These are phyloP conservation scores for Holacanthus passer DNA, from an alignment of 2,113 vertebrate species.

Conservation along the genomic window DNA sequence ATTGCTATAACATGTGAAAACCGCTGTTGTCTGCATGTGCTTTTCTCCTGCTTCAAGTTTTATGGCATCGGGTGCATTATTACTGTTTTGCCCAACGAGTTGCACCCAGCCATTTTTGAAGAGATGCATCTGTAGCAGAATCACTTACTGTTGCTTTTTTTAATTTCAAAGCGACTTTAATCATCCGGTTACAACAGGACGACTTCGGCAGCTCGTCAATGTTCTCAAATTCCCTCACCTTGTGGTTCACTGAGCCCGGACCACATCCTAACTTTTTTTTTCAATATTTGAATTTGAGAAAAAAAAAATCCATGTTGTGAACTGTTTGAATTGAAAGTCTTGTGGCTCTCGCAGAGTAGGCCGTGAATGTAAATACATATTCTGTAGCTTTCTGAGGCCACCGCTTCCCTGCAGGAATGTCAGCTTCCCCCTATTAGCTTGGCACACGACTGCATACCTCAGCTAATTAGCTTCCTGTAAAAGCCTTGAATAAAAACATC, in stretches of 20 bases:
- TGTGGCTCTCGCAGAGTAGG: constrained; percentile 77
- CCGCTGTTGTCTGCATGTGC: neutral
- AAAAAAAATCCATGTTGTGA: constrained; percentile 16
- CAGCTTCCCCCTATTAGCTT: constrained; percentile 88
- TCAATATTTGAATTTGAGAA: neutral
- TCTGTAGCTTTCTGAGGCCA: constrained; percentile 86
- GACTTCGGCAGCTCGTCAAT: constrained; percentile 4
- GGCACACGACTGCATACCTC: constrained; percentile 90
- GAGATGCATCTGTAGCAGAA: neutral
- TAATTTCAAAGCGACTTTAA: constrained; percentile 24
- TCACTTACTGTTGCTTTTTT: neutral
- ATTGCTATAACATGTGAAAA: neutral
- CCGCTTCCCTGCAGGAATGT: constrained; percentile 87
- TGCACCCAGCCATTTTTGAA: neutral
- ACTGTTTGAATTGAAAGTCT: constrained; percentile 48
- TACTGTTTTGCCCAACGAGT: neutral
- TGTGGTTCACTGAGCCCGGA: neutral
- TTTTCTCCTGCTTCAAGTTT: neutral
- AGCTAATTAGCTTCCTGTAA: constrained; percentile 97
- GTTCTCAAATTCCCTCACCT: constrained; percentile 14
- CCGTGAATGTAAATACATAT: constrained; percentile 87
- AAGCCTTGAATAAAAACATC: constrained; percentile 89
- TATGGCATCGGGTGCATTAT: neutral
- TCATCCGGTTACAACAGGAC: constrained; percentile 7
- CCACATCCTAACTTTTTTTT: constrained; percentile 60